Evolutionary conservation across 2,797 vertebrate genomes (phyloP).

Genomic region (Apodemus agrarius): DNA sequence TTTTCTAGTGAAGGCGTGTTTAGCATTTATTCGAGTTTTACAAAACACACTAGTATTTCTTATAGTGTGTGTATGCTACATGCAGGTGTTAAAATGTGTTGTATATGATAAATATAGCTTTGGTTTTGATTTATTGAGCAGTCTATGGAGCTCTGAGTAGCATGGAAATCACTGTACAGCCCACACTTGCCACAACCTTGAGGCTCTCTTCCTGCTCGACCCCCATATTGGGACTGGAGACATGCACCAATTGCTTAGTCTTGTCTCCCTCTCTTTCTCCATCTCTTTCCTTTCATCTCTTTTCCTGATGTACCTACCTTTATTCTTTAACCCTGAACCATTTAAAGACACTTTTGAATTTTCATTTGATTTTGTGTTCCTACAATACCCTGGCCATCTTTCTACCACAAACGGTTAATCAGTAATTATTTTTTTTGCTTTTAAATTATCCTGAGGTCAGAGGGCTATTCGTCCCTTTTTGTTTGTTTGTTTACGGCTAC

Average conservation of each 20-base stretch:
- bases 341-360: neutral
- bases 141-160: neutral
- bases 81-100: neutral
- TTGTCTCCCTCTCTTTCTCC: neutral
- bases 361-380: neutral
- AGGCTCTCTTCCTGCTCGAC: neutral
- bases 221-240: neutral
- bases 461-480: neutral
- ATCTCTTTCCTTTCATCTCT: neutral
- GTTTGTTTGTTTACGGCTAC: neutral
- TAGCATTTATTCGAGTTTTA: conserved; percentile 44
- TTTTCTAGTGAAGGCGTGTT: neutral
- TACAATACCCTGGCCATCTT: neutral
- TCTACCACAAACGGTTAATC: neutral
- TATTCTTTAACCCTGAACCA: neutral
- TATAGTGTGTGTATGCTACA: neutral
- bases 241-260: neutral
- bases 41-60: neutral
- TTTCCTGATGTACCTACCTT: neutral
- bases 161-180: neutral
- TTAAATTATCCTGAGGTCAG: neutral
- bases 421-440: neutral
- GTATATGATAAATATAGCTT: neutral
- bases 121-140: neutral
- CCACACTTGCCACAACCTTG: neutral